A percentile compares a stretch with the other conserved stretches of the same genome.
Conservation (phyloP, 2,113 vertebrate genomes). For the Dicerorhinus sumatrensis region DNA sequence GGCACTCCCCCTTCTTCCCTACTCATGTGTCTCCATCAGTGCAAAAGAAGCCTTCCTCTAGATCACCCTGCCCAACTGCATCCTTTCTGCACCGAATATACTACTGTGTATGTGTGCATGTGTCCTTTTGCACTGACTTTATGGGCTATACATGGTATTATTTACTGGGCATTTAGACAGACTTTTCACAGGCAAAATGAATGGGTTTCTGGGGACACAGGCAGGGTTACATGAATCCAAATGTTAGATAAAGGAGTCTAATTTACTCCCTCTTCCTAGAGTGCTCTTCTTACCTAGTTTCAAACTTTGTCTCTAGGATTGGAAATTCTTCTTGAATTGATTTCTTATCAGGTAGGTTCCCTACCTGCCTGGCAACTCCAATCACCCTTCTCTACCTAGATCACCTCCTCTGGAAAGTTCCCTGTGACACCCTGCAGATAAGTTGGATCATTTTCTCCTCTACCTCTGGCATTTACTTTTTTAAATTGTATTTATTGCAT, state of each 20-base stretch:
- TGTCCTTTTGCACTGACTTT: not conserved
- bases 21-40: not conserved
- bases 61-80: not conserved
- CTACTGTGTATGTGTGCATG: not conserved
- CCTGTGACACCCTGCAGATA: not conserved
- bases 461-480: not conserved
- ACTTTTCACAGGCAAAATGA: not conserved
- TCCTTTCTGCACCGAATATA: not conserved
- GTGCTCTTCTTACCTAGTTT: constrained; percentile 6
- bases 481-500: not conserved
- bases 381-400: not conserved
- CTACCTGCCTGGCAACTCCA: not conserved
- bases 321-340: not conserved
- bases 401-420: not conserved
- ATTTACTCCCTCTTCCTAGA: not conserved
- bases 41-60: not conserved
- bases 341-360: not conserved
- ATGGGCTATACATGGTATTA: not conserved
- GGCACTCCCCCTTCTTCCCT: not conserved
- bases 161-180: not conserved
- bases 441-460: not conserved
- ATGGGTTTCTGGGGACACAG: not conserved
- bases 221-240: not conserved
- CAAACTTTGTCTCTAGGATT: not conserved
- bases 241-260: not conserved